phyloP scores from a whole-genome alignment of 2,797 vertebrate species.

The Falco rusticolus region DNA sequence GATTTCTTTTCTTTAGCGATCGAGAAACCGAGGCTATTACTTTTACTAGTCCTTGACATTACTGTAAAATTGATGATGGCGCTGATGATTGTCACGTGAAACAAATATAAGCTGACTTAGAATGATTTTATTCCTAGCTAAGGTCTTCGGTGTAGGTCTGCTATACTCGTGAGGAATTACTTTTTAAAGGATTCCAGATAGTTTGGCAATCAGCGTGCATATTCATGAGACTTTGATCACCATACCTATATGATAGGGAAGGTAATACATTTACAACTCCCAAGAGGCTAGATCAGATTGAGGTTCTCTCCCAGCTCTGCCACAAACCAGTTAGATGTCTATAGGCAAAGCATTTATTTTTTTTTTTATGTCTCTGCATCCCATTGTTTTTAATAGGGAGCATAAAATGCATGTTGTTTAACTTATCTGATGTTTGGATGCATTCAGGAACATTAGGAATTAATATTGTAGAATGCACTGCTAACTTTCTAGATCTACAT shows the following conservation, averaged over 20 bases:
- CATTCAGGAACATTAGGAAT: neutral
- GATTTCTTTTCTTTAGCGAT: neutral
- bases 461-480: neutral
- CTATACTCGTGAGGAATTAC: neutral
- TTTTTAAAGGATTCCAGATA: neutral
- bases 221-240: neutral
- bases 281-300: neutral
- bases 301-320: neutral
- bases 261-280: neutral
- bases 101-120: neutral
- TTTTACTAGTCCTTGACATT: neutral
- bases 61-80: neutral
- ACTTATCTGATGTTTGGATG: neutral
- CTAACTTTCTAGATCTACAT: neutral
- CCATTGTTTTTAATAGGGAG: neutral
- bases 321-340: neutral
- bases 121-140: neutral
- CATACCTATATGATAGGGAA: accelerated
- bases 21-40: neutral
- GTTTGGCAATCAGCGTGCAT: neutral
- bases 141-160: neutral
- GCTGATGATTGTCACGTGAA: neutral
- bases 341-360: neutral
- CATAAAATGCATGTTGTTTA: neutral
- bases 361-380: neutral